Evolutionary conservation across 2,888 invertebrate species (phyloP).

Genomic region (Harmothoe impar): DNA sequence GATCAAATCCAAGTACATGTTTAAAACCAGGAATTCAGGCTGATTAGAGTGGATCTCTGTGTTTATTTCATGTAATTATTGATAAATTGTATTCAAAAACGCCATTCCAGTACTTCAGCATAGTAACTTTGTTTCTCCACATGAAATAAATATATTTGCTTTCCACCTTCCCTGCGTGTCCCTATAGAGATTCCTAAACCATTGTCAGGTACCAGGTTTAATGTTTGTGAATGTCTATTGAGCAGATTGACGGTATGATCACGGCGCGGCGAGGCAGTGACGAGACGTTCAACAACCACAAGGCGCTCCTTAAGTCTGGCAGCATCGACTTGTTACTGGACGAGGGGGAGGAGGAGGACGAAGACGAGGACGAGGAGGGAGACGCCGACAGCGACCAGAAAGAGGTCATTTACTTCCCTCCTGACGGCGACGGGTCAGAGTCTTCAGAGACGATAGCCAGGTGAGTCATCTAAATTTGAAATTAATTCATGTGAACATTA

Average conservation of each 20-base stretch:
- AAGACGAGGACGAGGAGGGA: conserved; percentile 73
- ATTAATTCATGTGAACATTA: background rate
- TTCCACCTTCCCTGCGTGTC: too few relatives aligned
- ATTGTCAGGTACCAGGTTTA: background rate
- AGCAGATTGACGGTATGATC: conserved; percentile 25
- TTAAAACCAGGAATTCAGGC: too few relatives aligned
- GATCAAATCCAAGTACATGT: too few relatives aligned
- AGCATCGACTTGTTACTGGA: conserved; percentile 57
- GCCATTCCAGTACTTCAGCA: too few relatives aligned
- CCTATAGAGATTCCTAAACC: too few relatives aligned
- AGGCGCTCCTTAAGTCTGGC: conserved; percentile 16
- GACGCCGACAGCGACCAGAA: conserved; percentile 71
- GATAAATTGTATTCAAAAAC: too few relatives aligned
- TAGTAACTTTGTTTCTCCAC: too few relatives aligned
- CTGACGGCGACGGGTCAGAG: conserved; percentile 70
- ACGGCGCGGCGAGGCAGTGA: conserved; percentile 46
- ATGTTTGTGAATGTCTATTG: conserved; percentile 3
- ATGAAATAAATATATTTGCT: too few relatives aligned
- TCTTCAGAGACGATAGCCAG: conserved; percentile 63
- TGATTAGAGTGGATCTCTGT: too few relatives aligned
- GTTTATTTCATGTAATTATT: too few relatives aligned
- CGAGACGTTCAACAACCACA: background rate
- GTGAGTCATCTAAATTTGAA: background rate
- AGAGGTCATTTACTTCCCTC: conserved; percentile 78
- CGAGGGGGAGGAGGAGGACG: conserved; percentile 69